Base-by-base conservation (phyloP, 2,113 vertebrate genomes). In the Lota lota region DNA sequence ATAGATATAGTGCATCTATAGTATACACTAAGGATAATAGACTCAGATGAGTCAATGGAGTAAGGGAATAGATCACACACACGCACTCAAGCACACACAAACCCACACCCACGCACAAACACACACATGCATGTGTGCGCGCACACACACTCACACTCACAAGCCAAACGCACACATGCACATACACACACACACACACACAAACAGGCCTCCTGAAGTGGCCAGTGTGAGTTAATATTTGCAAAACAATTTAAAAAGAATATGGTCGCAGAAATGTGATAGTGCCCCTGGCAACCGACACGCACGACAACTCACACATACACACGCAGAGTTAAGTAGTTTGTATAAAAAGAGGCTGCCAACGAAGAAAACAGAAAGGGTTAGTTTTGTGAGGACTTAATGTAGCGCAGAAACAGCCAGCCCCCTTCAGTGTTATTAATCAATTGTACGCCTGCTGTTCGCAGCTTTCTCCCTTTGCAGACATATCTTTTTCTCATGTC, bases 391-490 rank as follows among this genome's bases (percentile, higher is more conserved):
- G 5, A 56, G 53, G 53, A 56, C 53, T 47, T 47, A 47, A 47
- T 56, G 53, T 56, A 56, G 53, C n/a, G 12, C 40, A 14, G 40
- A 47, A 47, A 2, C 40, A 47, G 40, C 40, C 65, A 64, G 83
- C 10, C n/a, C 81, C 79, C 69, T 83, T 84, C 80, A 82, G 66
- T 57, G 70, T 76, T 79, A 86, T 84, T 82, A 82, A 83, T 87
- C 75, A 78, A 77, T 75, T 76, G 70, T 56, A 75, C 66, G 59
- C 74, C 74, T 54, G 79, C 82, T 73, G 68, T 54, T 82, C 68
- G 70, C 40, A 47, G 40, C 74, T 65, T 72, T 77, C 63, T 82
- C 81, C 87, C 83, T 79, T 47, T 14, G 40, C 40, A 12, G 40
- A 47, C 12, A 47, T 47, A 14, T 14, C 12, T 47, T 8, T 47